Base-by-base conservation (phyloP, 1,140 invertebrate genomes). In the Polypedilum pembai region DNA sequence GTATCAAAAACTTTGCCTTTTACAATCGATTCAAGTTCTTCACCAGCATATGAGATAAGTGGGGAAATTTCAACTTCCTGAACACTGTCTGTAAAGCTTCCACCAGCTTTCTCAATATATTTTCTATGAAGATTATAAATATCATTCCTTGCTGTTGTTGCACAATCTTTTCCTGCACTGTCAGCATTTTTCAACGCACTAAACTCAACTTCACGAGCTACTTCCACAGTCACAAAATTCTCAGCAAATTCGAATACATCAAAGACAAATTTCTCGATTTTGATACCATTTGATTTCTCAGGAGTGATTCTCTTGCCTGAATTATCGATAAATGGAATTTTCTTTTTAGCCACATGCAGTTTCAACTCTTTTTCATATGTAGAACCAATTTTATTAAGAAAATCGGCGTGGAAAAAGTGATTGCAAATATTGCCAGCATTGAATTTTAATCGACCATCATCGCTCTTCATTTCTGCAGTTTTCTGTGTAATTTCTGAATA, bases 261-360 rank as follows among this genome's bases (percentile, higher is more conserved):
- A 81, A 99, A 99, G 1, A 99, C 92, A 83, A 99, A 99, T 84
- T 99, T 99, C 79, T 99, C 98, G 81, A 99, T 92, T 86, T 99
- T 99, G 76, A 99, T 96, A 20, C 97, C 98, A 82, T 99, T 99
- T 0, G 93, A 89, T 78, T 88, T 87, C 0, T 87, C 86, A 0
- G 98, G 96, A 74, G 88, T 91, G 10, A 90, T 83, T 66, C 86
- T 83, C 21, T 88, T 82, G 5, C 94, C 94, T 74, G 89, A 84
- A 0, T 86, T 84, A 82, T 95, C 89, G 0, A 97, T 85, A 79
- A 88, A 93, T 0, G 96, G 90, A 78, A 99, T 99, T 83, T 99
- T 99, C 84, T 99, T 99, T 78, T 96, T 96, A 7, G 98, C 98
- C 1, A 97, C 88, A 81, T 99, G 98, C 24, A 98, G 86, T 79